A percentile compares a stretch with the other conserved stretches of the same genome.
Evolutionary conservation across 2,113 vertebrate genomes (phyloP).

Genomic region (Alligator mississippiensis): DNA sequence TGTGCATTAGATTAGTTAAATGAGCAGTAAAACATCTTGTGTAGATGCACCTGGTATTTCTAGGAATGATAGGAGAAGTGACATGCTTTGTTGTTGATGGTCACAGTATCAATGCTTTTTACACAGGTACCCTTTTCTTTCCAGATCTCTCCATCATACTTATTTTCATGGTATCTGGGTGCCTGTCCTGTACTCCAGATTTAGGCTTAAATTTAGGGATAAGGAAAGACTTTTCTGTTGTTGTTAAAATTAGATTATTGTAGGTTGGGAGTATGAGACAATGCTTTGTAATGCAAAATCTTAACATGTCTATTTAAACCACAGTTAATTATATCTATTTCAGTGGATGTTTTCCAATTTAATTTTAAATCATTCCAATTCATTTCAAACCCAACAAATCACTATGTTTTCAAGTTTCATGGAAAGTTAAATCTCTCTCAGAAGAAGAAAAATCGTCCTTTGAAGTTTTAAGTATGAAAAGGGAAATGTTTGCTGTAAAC

Average conservation of each 20-base stretch:
- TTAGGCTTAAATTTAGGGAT: background rate
- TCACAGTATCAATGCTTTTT: background rate
- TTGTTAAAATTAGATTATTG: background rate
- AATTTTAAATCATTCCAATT: background rate
- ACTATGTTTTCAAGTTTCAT: background rate
- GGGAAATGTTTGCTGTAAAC: background rate
- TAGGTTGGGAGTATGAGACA: too few relatives aligned
- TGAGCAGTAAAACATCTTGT: too few relatives aligned
- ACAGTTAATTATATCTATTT: background rate
- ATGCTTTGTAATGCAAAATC: background rate
- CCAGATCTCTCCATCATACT: background rate
- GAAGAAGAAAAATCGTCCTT: too few relatives aligned
- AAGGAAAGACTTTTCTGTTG: background rate
- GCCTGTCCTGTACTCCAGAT: background rate
- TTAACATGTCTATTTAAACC: background rate
- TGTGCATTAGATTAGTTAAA: too few relatives aligned
- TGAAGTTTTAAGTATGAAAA: background rate
- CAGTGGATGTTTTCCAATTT: background rate
- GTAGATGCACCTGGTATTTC: too few relatives aligned
- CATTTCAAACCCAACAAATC: background rate
- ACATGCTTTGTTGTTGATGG: background rate
- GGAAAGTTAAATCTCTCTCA: background rate
- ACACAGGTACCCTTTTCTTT: background rate
- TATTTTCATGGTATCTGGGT: background rate
- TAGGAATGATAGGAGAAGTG: background rate